These are phyloP conservation scores for Osmoderma eremita DNA, from an alignment of 2,888 invertebrate genomes.

Conservation along the genomic window DNA sequence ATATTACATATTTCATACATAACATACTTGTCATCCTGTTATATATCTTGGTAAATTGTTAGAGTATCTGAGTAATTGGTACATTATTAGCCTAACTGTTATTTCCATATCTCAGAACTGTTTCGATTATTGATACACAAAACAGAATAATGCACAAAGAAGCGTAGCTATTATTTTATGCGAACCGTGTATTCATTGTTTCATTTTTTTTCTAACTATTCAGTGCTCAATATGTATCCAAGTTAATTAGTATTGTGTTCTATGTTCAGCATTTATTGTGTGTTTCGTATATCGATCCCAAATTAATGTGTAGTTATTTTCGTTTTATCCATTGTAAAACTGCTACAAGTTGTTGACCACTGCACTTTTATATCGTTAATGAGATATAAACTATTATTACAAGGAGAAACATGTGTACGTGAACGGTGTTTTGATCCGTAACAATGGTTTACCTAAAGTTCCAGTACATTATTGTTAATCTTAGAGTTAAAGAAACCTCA, in stretches of 20 bases:
- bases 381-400: conserved; percentile 19
- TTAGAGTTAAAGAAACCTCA: conserved; percentile 37
- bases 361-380: conserved; percentile 34
- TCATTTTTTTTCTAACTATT: conserved; percentile 2
- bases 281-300: background rate
- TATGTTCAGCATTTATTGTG: conserved; percentile 1
- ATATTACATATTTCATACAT: conserved; percentile 28
- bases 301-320: conserved; percentile 4
- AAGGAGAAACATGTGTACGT: conserved; percentile 22
- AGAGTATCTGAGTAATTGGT: conserved; percentile 6
- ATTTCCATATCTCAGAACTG: conserved; percentile 2
- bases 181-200: background rate
- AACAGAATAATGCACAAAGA: conserved; percentile 17
- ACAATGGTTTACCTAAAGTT: conserved; percentile 33
- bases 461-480: conserved; percentile 38
- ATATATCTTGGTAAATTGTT: conserved; percentile 20
- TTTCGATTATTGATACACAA: conserved; percentile 7
- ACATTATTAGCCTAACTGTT: conserved; percentile 1
- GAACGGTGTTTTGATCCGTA: conserved; percentile 27
- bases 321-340: background rate
- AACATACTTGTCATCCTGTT: conserved; percentile 15
- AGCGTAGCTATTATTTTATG: conserved; percentile 18
- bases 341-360: conserved; percentile 36
- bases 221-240: conserved; percentile 30
- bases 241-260: conserved; percentile 7